These are phyloP conservation scores for Calcarius lapponicus DNA, from an alignment of 2,797 vertebrate genomes.

Conservation along the genomic window DNA sequence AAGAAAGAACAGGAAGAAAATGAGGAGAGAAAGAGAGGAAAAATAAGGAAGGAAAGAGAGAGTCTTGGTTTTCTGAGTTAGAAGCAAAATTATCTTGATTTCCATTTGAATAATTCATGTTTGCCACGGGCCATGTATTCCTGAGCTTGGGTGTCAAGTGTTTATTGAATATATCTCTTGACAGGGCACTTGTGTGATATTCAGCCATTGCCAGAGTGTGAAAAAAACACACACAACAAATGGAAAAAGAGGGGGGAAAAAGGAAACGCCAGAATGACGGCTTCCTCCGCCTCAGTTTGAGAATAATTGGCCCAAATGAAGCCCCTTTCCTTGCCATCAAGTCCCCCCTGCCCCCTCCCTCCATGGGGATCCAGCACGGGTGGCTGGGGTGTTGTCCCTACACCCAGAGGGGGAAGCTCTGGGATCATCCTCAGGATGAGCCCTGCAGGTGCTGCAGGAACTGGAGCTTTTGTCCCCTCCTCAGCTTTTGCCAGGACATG, in stretches of 20 bases:
- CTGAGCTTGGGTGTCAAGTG: conserved; percentile 76
- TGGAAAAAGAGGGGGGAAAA: background rate
- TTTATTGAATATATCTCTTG: conserved; percentile 77
- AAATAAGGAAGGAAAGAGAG: conserved; percentile 56
- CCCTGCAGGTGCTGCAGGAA: background rate
- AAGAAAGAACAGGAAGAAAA: background rate
- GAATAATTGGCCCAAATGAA: conserved; percentile 78
- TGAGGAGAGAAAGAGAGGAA: background rate
- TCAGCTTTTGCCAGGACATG: background rate
- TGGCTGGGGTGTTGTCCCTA: background rate
- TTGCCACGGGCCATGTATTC: conserved; percentile 79
- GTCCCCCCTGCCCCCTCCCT: background rate
- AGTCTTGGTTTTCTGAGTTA: conserved; percentile 73
- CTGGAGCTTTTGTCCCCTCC: background rate
- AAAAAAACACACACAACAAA: conserved; percentile 67
- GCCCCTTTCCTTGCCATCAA: conserved; percentile 10
- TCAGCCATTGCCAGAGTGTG: conserved; percentile 53
- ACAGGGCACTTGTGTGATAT: conserved; percentile 73
- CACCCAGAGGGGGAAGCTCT: background rate
- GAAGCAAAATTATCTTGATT: conserved; percentile 80
- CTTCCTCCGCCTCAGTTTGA: conserved; percentile 69
- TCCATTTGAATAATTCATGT: conserved; percentile 78
- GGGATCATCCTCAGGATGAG: background rate
- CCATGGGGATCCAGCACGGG: background rate
- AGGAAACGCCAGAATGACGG: conserved; percentile 18